Conservation (phyloP, 1,140 invertebrate genomes). For the Drosophila ironensis region DNA sequence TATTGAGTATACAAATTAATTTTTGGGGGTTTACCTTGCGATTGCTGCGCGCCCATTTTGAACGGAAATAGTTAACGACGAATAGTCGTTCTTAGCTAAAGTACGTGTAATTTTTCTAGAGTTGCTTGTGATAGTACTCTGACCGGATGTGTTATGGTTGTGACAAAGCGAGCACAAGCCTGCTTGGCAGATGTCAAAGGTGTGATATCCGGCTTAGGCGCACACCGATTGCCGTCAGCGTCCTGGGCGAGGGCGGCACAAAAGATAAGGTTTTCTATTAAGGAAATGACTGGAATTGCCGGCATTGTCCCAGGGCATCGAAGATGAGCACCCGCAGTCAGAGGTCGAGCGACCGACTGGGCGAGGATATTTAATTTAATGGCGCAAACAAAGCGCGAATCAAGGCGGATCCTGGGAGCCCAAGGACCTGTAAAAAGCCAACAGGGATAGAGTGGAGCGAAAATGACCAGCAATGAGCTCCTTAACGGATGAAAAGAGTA, state of each 20-base stretch:
- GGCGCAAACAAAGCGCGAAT: conserved; percentile 66
- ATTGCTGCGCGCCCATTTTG: too few relatives aligned
- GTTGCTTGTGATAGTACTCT: background rate
- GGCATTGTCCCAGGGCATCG: conserved; percentile 49
- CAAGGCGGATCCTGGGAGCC: conserved; percentile 19
- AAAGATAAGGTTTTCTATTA: conserved; percentile 81
- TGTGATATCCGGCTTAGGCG: conserved; percentile 74
- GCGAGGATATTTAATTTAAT: conserved; percentile 78
- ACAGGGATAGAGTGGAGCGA: conserved; percentile 28
- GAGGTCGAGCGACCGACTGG: conserved; percentile 25
- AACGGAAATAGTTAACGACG: too few relatives aligned
- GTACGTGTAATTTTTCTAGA: conserved; percentile 17
- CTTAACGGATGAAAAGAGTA: conserved; percentile 3
- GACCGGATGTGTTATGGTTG: conserved; percentile 1
- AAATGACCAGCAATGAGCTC: conserved; percentile 59
- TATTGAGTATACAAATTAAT: too few relatives aligned
- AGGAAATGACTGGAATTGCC: conserved; percentile 76
- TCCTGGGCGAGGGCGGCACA: conserved; percentile 43
- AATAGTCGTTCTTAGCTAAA: too few relatives aligned
- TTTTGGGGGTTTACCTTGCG: too few relatives aligned
- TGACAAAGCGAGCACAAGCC: conserved; percentile 2
- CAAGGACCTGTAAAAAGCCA: background rate
- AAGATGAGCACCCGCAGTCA: conserved; percentile 8
- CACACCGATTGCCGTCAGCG: background rate
- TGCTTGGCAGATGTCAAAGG: conserved; percentile 74